Base-by-base conservation (phyloP, 2,888 invertebrate genomes). In the Cataglyphis livida region DNA sequence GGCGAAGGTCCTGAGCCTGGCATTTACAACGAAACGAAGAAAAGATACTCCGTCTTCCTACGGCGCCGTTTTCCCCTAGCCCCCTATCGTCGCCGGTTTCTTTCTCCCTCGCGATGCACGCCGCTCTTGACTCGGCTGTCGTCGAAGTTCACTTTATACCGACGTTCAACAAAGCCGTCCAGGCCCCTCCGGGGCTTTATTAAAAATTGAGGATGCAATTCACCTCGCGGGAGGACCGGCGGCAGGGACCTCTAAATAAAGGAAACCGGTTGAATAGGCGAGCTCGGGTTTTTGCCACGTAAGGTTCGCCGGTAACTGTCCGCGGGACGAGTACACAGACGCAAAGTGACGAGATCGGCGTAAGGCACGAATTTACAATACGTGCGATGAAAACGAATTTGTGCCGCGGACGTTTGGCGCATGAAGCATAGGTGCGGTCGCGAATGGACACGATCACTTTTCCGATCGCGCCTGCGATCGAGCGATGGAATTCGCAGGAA, bases 131-230 rank as follows among this genome's bases (percentile, higher is more conserved):
- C 91, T 92, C 89, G 87, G 87, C 89, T 90, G 89, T 91, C 90
- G 91, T 91, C 92, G 92, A 93, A 93, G 92, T 92, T 92, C 93
- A 90, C 91, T 93, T 92, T 93, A 93, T 92, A 93, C 91, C 92
- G 89, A 90, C 90, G 87, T 92, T 91, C 91, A 90, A 93, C 92
- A 93, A 93, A 93, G 91, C 90, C 90, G n/a, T 89, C 88, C 84
- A 82, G 65, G 83, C 85, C 89, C 89, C 89, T 91, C 84, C 87
- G 85, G 89, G 91, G 91, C 92, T 93, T 93, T 94, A 93, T 94
- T 93, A 94, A 94, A 94, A 94, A 94, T 94, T 93, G 93, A 94
- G 92, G 92, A 93, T 93, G 93, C 94, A 94, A 94, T 94, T 94
- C 93, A 91, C 92, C 93, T 92, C 91, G 89, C 88, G 92, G 89